phyloP scores from a whole-genome alignment of 2,888 invertebrate species.

The Heliconius ethilla region DNA sequence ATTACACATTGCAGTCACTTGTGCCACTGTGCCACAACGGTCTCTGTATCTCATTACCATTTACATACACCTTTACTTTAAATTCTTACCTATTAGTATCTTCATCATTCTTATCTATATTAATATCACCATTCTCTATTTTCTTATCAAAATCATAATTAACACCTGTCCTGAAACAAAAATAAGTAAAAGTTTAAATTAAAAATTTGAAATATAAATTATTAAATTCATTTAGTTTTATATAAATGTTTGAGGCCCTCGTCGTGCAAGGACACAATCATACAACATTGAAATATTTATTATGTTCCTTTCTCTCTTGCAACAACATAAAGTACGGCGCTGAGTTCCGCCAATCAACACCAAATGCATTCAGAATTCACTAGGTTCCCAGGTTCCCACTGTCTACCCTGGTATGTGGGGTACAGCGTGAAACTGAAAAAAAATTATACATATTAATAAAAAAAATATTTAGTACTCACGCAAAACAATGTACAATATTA shows the following conservation, averaged over 20 bases:
- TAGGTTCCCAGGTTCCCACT: neutral
- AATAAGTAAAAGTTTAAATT: neutral
- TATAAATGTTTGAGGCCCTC: neutral
- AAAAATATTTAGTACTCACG: constrained; percentile 48
- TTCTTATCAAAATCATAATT: constrained; percentile 35
- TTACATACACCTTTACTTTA: no score
- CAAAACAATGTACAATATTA: constrained; percentile 51
- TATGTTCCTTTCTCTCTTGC: no score
- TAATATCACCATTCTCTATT: constrained; percentile 23
- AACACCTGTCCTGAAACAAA: constrained; percentile 39
- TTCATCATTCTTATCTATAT: constrained; percentile 11
- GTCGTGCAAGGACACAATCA: no score
- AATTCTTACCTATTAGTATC: constrained; percentile 15
- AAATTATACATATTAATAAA: neutral
- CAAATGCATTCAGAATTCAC: neutral
- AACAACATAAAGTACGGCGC: no score
- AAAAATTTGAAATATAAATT: neutral
- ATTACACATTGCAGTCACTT: no score
- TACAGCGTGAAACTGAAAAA: neutral
- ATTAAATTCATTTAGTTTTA: neutral
- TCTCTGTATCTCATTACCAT: no score
- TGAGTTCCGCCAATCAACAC: no score
- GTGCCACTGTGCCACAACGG: no score
- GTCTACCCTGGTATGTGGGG: neutral
- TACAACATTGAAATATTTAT: no score